These are phyloP conservation scores for Neotoma lepida DNA, from an alignment of 2,113 vertebrate genomes.

Conservation along the genomic window DNA sequence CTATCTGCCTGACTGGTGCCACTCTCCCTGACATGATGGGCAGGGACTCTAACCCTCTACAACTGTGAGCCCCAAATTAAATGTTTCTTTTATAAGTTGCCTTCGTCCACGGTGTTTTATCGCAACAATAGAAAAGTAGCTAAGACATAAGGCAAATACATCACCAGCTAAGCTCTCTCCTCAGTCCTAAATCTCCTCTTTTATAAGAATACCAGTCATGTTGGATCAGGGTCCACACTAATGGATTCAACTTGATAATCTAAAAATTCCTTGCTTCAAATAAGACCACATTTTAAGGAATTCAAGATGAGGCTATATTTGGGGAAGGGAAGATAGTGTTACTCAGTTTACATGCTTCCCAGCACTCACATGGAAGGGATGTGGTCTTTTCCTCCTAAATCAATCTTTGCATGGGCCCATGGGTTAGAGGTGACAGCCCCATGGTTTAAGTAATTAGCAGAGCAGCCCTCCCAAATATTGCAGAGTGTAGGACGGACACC, in stretches of 20 bases:
- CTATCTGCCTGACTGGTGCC: neutral
- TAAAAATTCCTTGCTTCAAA: conserved; percentile 27
- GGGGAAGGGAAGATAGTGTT: neutral
- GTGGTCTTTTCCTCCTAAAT: neutral
- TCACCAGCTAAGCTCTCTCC: neutral
- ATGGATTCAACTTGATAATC: neutral
- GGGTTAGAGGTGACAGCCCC: neutral
- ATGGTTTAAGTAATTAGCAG: neutral
- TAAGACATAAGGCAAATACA: neutral
- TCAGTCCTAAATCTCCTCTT: neutral
- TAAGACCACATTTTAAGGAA: neutral
- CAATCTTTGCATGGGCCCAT: neutral
- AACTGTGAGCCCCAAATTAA: neutral
- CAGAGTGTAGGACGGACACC: neutral
- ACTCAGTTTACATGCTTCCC: neutral
- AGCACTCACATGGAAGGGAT: neutral
- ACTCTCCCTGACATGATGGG: too few species aligned
- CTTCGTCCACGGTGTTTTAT: neutral
- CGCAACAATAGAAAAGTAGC: neutral
- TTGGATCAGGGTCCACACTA: neutral
- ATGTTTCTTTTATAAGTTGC: neutral
- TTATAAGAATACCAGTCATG: neutral
- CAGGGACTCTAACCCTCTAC: neutral
- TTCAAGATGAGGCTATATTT: neutral
- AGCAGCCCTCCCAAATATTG: neutral